Evolutionary conservation across 2,888 invertebrate genomes (phyloP).

Genomic region (Metallyticus violacea): DNA sequence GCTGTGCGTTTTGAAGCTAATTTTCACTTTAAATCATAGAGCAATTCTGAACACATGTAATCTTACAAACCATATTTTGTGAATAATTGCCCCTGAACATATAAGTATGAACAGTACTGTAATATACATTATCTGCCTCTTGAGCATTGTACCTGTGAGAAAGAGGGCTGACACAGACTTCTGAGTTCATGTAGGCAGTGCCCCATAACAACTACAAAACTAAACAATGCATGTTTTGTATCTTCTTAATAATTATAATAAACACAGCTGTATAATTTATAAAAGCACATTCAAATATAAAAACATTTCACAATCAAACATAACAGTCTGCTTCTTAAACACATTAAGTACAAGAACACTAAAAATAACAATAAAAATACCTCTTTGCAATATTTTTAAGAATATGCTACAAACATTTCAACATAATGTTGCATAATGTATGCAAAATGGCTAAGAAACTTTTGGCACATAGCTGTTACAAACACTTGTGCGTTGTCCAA

Average conservation of each 20-base stretch:
- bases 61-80: neutral
- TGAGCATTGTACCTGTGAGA: neutral
- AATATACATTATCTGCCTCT: neutral
- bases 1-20: neutral
- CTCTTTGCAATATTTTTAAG: neutral
- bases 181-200: neutral
- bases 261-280: neutral
- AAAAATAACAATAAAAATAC: neutral
- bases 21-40: neutral
- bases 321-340: neutral
- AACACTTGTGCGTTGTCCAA: neutral
- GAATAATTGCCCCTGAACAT: neutral
- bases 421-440: neutral
- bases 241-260: neutral
- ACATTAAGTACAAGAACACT: neutral
- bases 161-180: neutral
- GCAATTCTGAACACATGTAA: neutral
- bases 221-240: neutral
- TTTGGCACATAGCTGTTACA: neutral
- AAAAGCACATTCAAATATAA: neutral
- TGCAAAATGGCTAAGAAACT: neutral
- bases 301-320: neutral
- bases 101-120: neutral
- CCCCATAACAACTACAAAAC: neutral
- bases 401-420: neutral